Percentiles rank a stretch among this genome's conserved stretches.
phyloP scores from a whole-genome alignment of 2,888 invertebrate genomes.

The Lasioglossum morio region DNA sequence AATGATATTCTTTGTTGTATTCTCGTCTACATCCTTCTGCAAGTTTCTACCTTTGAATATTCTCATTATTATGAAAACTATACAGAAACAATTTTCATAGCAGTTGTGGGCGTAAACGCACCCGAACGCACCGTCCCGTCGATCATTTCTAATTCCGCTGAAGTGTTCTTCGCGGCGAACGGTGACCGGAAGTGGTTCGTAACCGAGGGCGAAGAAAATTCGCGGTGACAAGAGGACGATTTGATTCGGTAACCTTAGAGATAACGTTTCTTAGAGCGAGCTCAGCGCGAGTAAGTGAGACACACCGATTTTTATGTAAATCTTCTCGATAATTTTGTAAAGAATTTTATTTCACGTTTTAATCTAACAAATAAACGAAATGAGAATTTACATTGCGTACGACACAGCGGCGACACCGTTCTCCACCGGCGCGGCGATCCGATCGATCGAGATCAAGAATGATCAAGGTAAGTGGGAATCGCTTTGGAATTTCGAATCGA shows the following conservation, averaged over 20 bases:
- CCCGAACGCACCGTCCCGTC: not conserved
- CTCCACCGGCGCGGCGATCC: not conserved
- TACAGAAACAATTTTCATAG: not conserved
- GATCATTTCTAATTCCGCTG: not conserved
- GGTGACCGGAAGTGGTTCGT: not conserved
- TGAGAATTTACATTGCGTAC: slow-evolving; percentile 48
- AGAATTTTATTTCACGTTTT: slow-evolving; percentile 56
- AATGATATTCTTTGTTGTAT: not conserved
- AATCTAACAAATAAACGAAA: slow-evolving; percentile 54
- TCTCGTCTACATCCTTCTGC: too few species aligned
- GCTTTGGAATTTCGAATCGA: slow-evolving; percentile 3
- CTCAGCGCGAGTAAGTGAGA: slow-evolving; percentile 41
- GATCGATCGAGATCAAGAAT: not conserved
- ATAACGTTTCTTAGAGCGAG: slow-evolving; percentile 47
- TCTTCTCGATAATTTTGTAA: slow-evolving; percentile 62
- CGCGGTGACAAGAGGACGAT: slow-evolving; percentile 9
- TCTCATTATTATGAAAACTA: too few species aligned
- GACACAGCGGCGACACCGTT: not conserved
- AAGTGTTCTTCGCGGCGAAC: not conserved
- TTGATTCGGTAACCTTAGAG: slow-evolving; percentile 39
- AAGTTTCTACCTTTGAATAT: too few species aligned
- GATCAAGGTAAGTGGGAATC: slow-evolving; percentile 23
- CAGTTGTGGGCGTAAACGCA: not conserved
- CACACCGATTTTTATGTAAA: slow-evolving; percentile 57
- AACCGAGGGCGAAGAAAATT: not conserved